Base-by-base conservation (phyloP, 2,888 invertebrate species). In the Acanthococcus lagerstroemiae region DNA sequence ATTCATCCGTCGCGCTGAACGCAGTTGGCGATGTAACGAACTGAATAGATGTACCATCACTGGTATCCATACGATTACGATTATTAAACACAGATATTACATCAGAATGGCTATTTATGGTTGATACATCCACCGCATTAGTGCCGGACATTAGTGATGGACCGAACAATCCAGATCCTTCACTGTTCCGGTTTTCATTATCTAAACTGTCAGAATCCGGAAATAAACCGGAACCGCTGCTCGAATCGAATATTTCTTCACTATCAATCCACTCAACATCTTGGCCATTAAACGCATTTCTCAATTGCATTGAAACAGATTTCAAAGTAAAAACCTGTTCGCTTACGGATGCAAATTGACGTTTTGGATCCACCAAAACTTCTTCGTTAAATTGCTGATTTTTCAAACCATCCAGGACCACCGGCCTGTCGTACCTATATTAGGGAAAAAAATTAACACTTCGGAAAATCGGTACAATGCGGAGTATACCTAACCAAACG, bases 201-300 rank as follows among this genome's bases (percentile, higher is more conserved):
- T 70, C 70, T 27, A 67, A 55, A 25, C 66, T 70, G 37, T 74
- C 75, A 68, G 75, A 75, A 30, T 75, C 74, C 66, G 76, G 76
- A 4, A 74, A 75, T 44, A 72, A 73, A 4, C 69, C 69, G 24
- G 63, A 54, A 52, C 69, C 68, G 48, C 67, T 69, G 1, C 65
- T 55, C 27, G 61, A 67, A 24, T 56, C 58, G 45, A 63, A 68
- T 50, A 69, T 57, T 56, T 69, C 83, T 17, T 68, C 82, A 72
- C 79, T 80, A 72, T 87, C 86, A 54, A 81, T 80, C 90, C 90
- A 92, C 72, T 91, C 90, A 30, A 95, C 93, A 74, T 95, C 93
- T 71, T 87, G 83, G 0, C 95, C 95, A 73, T 91, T 91, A 78
- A 87, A 91, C 0, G 95, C 95, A 74, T 87, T 88, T 73, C 87